A percentile compares a stretch with the other conserved stretches of the same genome.
Evolutionary conservation across 2,797 vertebrate genomes (phyloP).

Genomic region (Malurus splendens): DNA sequence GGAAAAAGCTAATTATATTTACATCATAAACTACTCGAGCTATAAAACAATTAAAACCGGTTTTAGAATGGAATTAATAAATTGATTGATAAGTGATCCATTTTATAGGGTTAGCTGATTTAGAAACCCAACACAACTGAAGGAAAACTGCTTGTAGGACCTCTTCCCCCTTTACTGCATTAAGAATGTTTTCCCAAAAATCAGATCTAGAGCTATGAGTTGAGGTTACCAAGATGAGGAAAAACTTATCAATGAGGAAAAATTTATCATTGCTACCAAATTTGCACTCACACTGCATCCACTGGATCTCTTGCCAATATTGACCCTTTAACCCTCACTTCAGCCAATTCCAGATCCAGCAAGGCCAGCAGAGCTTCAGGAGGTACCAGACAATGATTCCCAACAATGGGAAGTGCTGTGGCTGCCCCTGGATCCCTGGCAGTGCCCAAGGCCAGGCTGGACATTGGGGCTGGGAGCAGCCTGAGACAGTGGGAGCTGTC

Average conservation of each 20-base stretch:
- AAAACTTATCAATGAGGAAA: neutral
- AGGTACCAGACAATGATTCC: neutral
- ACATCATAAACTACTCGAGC: neutral
- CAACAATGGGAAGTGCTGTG: neutral
- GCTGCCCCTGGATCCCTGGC: neutral
- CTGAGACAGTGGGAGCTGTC: neutral
- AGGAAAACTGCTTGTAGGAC: neutral
- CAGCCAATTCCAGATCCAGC: neutral
- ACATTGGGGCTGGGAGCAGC: neutral
- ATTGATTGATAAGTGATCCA: neutral
- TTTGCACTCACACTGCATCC: neutral
- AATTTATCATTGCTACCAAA: neutral
- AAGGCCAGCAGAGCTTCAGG: neutral
- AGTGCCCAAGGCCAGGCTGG: neutral
- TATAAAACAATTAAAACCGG: neutral
- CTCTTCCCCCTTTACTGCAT: neutral
- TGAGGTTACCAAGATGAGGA: neutral
- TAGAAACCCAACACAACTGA: neutral
- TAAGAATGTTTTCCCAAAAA: neutral
- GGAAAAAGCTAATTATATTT: constrained; percentile 50
- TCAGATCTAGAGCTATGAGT: neutral
- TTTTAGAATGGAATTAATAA: neutral
- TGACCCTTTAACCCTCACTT: neutral
- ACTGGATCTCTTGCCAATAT: neutral
- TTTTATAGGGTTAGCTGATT: neutral